Evolutionary conservation across 2,797 vertebrate species (phyloP).

Genomic region (Balearica regulorum): DNA sequence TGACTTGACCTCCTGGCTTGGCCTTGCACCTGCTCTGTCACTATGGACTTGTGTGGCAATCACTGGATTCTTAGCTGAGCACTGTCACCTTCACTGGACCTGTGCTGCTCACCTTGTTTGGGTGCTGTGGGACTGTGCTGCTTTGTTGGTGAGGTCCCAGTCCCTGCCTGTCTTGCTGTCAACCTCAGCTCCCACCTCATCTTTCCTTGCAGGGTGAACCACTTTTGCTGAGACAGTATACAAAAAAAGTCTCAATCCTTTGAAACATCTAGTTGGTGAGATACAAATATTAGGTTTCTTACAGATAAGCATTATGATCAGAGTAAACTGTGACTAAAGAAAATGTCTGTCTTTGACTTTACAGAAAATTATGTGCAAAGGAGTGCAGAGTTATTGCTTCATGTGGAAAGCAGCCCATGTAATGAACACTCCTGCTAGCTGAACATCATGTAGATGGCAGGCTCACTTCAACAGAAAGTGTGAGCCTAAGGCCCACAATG

Average conservation of each 20-base stretch:
- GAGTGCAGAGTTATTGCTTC: background rate
- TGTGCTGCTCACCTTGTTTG: background rate
- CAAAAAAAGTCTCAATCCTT: background rate
- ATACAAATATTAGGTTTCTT: background rate
- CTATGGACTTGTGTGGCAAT: background rate
- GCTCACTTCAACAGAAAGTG: background rate
- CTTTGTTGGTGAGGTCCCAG: background rate
- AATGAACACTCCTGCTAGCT: background rate
- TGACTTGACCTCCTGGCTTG: background rate
- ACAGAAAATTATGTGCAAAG: background rate
- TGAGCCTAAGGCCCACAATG: background rate
- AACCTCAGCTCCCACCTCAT: background rate
- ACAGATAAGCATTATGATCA: background rate
- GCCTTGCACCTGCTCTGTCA: background rate
- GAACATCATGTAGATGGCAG: background rate
- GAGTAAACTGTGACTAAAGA: background rate
- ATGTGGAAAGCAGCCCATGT: background rate
- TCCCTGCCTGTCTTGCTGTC: background rate
- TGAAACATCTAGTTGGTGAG: background rate
- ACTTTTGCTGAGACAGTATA: background rate
- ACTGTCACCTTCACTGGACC: background rate
- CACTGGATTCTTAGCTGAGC: background rate
- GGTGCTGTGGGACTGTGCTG: background rate
- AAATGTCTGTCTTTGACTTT: background rate
- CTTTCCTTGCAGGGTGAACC: background rate